phyloP scores from a whole-genome alignment of 2,797 vertebrate genomes.

The Threskiornis aethiopicus region DNA sequence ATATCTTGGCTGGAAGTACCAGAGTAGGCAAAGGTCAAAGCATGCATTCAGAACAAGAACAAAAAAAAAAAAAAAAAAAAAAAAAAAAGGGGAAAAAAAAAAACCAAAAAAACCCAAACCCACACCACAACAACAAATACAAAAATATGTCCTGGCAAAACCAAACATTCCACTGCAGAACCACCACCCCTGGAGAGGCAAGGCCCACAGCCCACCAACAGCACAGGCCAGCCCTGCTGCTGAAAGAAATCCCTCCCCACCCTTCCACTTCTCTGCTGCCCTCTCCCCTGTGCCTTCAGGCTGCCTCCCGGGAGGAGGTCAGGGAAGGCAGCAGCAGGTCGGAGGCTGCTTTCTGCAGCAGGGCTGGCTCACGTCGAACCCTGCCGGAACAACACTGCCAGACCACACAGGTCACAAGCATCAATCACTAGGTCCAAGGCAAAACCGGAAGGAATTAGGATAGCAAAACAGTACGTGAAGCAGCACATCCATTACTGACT shows the following conservation, averaged over 20 bases:
- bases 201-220: background rate
- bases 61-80: background rate
- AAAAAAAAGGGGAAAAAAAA: accelerated
- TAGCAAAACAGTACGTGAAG: accelerated
- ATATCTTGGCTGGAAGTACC: accelerated
- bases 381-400: background rate
- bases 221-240: background rate
- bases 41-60: accelerated
- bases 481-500: accelerated
- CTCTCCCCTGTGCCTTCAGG: background rate
- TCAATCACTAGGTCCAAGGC: accelerated
- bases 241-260: accelerated
- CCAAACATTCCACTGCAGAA: background rate
- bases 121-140: background rate
- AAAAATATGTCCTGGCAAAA: background rate
- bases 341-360: background rate
- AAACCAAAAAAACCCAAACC: background rate
- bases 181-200: background rate
- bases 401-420: too few relatives aligned
- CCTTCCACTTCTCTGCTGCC: background rate
- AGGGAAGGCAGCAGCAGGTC: background rate
- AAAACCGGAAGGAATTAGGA: background rate
- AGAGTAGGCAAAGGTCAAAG: background rate
- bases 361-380: accelerated
- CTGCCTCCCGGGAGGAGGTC: background rate